Percentiles rank a stretch among this genome's conserved stretches.
Conservation (phyloP, 2,113 vertebrate species). For the Triplophysa rosa region DNA sequence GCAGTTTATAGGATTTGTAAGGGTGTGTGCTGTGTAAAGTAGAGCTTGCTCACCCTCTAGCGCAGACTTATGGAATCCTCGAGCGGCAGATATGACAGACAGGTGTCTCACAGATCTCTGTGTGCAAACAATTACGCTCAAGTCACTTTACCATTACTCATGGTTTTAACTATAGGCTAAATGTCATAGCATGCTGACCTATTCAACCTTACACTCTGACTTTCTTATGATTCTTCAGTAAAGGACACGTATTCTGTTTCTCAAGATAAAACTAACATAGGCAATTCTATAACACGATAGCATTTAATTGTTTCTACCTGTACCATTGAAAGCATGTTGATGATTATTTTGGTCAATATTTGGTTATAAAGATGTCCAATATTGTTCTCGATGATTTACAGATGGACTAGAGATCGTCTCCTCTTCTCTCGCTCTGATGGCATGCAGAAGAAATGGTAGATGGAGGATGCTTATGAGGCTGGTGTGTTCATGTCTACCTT, state of each 20-base stretch:
- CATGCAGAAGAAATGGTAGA: not conserved
- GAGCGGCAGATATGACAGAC: slow-evolving; percentile 37
- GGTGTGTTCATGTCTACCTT: slow-evolving; percentile 9
- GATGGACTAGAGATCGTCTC: not conserved
- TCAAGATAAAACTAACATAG: not conserved
- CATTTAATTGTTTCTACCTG: slow-evolving; percentile 57
- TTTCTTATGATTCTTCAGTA: no score
- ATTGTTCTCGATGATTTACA: slow-evolving; percentile 1
- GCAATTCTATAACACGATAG: not conserved
- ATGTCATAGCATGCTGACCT: no score
- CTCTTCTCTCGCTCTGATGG: slow-evolving; percentile 19
- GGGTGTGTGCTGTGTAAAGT: not conserved
- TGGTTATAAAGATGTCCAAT: slow-evolving; percentile 13
- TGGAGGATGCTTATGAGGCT: slow-evolving; percentile 52
- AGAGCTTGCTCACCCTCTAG: slow-evolving; percentile 69
- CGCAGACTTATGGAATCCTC: slow-evolving; percentile 73
- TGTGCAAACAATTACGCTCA: slow-evolving; percentile 2
- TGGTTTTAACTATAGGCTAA: no score
- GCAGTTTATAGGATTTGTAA: not conserved
- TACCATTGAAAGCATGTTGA: slow-evolving; percentile 66
- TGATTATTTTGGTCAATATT: not conserved
- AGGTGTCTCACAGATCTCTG: slow-evolving; percentile 66
- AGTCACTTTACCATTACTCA: not conserved
- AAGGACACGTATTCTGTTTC: no score
- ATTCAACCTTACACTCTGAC: no score